Base-by-base conservation (phyloP, 2,888 invertebrate species). In the Dolomedes plantarius region DNA sequence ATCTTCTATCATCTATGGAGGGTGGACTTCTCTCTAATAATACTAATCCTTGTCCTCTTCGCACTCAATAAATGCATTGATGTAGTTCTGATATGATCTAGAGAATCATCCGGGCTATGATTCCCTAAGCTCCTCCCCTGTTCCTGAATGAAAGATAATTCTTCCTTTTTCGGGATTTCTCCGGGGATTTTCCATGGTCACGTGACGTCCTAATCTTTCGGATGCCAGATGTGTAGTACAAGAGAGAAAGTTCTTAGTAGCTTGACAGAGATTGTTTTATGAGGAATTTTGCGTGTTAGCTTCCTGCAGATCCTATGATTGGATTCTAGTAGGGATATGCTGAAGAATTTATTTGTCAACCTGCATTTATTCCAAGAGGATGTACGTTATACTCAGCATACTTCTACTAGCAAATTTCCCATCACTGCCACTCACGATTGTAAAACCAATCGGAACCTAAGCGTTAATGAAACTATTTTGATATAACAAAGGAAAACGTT, bases 131-230 rank as follows among this genome's bases (percentile, higher is more conserved):
- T 23, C 50, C 16, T 27, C 2, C 31, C 32, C 29, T 5, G 5
- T 23, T 56, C 56, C 56, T 56, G 56, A 56, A 56, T 56, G 56
- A 56, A 16, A 56, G 56, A 56, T 56, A 23, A 56, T 56, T 56
- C 56, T 56, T 56, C 23, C 56, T 56, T 56, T 56, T 56, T 19
- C 23, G 68, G 39, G 29, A 27, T 31, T 65, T 46, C 46, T 39
- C 29, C 23, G 6, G 72, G 79, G 71, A 46, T 56, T 56, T 56
- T 23, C 41, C 9, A 71, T 82, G 82, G 75, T 82, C 75, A 82
- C 75, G 82, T 82, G 82, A 82, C 82, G 50, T 75, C 75, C 69
- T 82, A 82, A 82, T 82, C 82, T 82, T 68, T 31, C 75, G 28
- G 68, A 81, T 74, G 23, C 56, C 56, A 56, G 56, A 56, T 23